Base-by-base conservation (phyloP, 23 tunicate genomes). In the Corella eumyota region DNA sequence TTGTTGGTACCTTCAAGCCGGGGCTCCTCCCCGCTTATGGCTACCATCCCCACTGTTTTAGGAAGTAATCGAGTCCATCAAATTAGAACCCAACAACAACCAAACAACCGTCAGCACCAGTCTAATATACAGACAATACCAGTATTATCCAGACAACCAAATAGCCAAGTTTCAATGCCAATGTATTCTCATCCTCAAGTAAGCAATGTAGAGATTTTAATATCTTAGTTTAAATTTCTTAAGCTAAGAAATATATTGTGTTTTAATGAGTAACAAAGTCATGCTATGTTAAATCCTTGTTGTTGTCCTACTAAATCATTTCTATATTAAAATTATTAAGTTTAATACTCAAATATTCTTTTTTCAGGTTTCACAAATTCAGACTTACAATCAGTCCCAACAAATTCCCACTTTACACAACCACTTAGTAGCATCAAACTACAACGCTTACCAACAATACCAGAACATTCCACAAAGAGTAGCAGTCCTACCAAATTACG, bases 61-160 rank as follows among this genome's bases (percentile, higher is more conserved):
- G 56, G 73, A 28, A 32, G 58, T n/a, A 75, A 66, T 36, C 47
- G 40, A 26, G 32, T 24, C 25, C 36, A 20, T 28, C 32, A 51
- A 5, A 38, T 37, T 7, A n/a, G n/a, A n/a, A n/a, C n/a, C n/a
- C n/a, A n/a, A n/a, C n/a, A n/a, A n/a, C 15, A 11, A 40, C 27
- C 20, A 27, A 6, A 9, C 22, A 51, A 51, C 57, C 57, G 23
- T 27, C 24, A 17, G 25, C 24, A 51, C 4, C 68, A 51, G 1
- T 38, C 44, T 51, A 34, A 53, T 25, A 66, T 75, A 9, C 82
- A 66, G 34, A 75, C 82, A 34, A 75, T 75, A 15, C 82, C 82
- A 2, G 82, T 75, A 26, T 32, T 75, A 32, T 66, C 82, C 25
- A 56, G 82, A 37, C 25, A 46, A 45, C 6, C 23, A 11, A n/a